Evolutionary conservation across 53 echinoderm and acorn worm genomes (phyloP).

Genomic region (Antedon mediterranea): DNA sequence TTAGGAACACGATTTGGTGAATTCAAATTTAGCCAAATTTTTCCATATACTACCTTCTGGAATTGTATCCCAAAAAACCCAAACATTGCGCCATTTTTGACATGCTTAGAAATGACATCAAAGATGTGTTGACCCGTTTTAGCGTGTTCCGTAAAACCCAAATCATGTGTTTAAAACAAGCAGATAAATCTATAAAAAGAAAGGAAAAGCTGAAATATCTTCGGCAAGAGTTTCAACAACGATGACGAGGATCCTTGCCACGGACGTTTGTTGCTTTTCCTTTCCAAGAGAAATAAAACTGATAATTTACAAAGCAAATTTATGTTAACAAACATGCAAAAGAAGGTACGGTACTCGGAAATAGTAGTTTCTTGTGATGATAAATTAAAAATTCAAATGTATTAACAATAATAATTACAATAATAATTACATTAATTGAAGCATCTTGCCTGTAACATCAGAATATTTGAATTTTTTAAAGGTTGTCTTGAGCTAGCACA

Average conservation of each 20-base stretch:
- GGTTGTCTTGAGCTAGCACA: background rate
- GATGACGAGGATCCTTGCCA: background rate
- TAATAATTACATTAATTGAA: background rate
- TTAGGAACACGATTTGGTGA: background rate
- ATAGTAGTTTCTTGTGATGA: background rate
- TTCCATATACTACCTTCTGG: background rate
- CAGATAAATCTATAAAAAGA: background rate
- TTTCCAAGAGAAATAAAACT: background rate
- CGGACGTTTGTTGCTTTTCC: background rate
- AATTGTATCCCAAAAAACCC: background rate
- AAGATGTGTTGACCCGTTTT: too few species aligned
- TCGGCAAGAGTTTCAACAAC: background rate
- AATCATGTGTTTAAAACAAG: background rate
- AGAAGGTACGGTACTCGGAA: background rate
- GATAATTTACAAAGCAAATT: background rate
- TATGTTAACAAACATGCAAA: background rate
- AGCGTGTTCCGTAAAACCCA: background rate
- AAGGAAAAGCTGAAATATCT: background rate
- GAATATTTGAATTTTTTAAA: background rate
- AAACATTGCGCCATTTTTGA: too few species aligned
- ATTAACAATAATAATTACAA: background rate
- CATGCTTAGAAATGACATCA: too few species aligned
- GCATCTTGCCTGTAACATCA: too few species aligned
- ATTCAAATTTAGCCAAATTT: background rate
- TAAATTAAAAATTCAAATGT: background rate